Conservation (phyloP, 2,113 vertebrate genomes). For the Ammodytes dubius region DNA sequence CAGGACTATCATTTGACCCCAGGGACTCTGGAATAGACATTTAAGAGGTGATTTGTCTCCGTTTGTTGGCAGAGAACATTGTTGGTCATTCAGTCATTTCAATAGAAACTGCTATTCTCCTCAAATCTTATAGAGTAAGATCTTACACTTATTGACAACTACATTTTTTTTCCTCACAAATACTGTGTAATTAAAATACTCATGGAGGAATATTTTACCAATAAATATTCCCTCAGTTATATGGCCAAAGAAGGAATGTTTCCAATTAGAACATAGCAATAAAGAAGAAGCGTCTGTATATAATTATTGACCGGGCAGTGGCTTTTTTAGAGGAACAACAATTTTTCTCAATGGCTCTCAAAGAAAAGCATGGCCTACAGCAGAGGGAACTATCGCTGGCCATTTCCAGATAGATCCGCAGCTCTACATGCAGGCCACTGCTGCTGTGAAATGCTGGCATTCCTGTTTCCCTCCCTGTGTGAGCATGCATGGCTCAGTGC, state of each 20-base stretch:
- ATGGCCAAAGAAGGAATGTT: neutral
- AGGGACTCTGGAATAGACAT: slow-evolving; percentile 50
- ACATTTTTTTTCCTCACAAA: neutral
- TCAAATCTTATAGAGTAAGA: slow-evolving; percentile 4
- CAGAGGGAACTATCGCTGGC: slow-evolving; percentile 47
- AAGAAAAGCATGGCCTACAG: slow-evolving; percentile 30
- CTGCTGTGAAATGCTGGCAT: slow-evolving; percentile 56
- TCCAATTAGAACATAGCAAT: slow-evolving; percentile 5
- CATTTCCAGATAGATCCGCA: slow-evolving; percentile 37
- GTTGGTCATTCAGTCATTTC: slow-evolving; percentile 31
- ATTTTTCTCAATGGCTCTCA: slow-evolving; percentile 33
- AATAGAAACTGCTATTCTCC: slow-evolving; percentile 10
- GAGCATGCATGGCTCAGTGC: slow-evolving; percentile 73
- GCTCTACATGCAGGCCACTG: slow-evolving; percentile 58
- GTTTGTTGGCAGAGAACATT: slow-evolving; percentile 52
- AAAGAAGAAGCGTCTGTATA: slow-evolving; percentile 47
- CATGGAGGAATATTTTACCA: neutral
- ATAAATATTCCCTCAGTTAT: neutral
- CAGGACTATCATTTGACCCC: slow-evolving; percentile 55
- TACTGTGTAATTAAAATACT: neutral
- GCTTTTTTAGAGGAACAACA: slow-evolving; percentile 34
- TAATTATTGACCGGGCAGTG: slow-evolving; percentile 17
- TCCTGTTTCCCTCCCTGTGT: slow-evolving; percentile 57
- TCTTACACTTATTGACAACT: slow-evolving; percentile 7
- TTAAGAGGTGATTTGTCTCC: slow-evolving; percentile 57